These are phyloP conservation scores for Frieseomelitta varia DNA, from an alignment of 1,140 invertebrate genomes.

Conservation along the genomic window DNA sequence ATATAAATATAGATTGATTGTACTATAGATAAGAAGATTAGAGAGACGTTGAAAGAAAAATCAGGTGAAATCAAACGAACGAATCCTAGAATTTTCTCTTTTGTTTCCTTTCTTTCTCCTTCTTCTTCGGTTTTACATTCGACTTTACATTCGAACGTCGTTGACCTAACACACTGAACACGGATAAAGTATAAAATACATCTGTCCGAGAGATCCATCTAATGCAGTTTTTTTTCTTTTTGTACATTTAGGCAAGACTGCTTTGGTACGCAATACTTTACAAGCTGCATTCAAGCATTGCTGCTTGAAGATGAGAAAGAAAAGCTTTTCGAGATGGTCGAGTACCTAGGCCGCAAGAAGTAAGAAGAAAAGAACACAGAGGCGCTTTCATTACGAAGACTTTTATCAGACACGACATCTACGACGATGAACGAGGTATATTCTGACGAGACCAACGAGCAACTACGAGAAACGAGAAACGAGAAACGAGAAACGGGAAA, in stretches of 20 bases:
- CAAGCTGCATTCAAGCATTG: conserved; percentile 85
- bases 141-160: background rate
- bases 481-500: too few species aligned
- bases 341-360: conserved; percentile 83
- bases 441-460: conserved; percentile 17
- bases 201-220: background rate
- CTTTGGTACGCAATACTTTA: conserved; percentile 85
- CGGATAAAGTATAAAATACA: background rate
- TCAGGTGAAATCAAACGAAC: background rate
- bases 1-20: too few species aligned
- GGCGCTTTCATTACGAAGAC: conserved; percentile 43
- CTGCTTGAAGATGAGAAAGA: conserved; percentile 84
- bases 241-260: conserved; percentile 82
- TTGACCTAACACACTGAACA: background rate
- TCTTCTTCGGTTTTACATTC: background rate
- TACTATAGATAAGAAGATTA: too few species aligned
- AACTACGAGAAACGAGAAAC: conserved; percentile 18
- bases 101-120: background rate
- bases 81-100: background rate
- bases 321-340: conserved; percentile 84
- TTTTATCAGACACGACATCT: conserved; percentile 22
- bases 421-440: conserved; percentile 13
- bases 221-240: background rate
- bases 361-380: conserved; percentile 68
- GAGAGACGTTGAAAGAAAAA: background rate